These are phyloP conservation scores for Plemyria rubiginata DNA, from an alignment of 2,888 invertebrate genomes.

Conservation along the genomic window DNA sequence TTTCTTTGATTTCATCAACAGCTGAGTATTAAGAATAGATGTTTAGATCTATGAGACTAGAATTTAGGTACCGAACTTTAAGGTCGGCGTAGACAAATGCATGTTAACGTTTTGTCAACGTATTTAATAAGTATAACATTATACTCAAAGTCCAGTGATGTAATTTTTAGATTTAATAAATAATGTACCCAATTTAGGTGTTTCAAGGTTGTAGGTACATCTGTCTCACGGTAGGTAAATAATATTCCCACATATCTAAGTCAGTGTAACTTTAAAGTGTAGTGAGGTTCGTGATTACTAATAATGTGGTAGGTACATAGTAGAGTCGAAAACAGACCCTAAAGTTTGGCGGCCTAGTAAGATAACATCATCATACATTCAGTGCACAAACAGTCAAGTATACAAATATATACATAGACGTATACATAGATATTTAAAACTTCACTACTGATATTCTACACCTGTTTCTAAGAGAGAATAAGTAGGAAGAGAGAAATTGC, in stretches of 20 bases:
- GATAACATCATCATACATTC: conserved; percentile 2
- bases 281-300: too few relatives aligned
- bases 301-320: too few relatives aligned
- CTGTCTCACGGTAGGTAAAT: too few relatives aligned
- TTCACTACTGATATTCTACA: conserved; percentile 1
- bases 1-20: conserved; percentile 74
- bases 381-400: conserved; percentile 34
- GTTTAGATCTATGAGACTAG: conserved; percentile 47
- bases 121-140: too few relatives aligned
- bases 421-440: neutral
- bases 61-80: conserved; percentile 25
- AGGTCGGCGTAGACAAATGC: neutral
- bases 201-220: too few relatives aligned
- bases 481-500: neutral
- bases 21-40: conserved; percentile 50
- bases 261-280: too few relatives aligned
- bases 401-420: conserved; percentile 36
- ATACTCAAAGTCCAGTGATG: too few relatives aligned
- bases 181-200: too few relatives aligned
- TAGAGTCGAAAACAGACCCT: conserved; percentile 1
- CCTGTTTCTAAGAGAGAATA: conserved; percentile 3
- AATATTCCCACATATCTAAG: too few relatives aligned
- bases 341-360: conserved; percentile 12
- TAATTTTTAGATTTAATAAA: too few relatives aligned
- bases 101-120: neutral